Evolutionary conservation across 2,888 invertebrate species (phyloP), one percentile per base, ranked within the genome.

Genomic region (Lochmaea crataegi): DNA sequence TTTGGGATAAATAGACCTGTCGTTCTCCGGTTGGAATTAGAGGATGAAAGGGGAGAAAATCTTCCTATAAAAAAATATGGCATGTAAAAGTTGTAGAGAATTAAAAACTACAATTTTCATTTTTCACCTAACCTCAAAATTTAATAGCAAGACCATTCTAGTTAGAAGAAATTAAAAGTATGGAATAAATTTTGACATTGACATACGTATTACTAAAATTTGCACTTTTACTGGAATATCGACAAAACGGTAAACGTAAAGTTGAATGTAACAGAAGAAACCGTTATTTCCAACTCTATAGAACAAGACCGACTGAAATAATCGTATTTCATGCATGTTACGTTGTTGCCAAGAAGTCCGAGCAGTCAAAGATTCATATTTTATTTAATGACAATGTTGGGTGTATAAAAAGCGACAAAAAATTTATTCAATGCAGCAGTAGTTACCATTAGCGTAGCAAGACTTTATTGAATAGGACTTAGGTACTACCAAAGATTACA

Each of bases 281-380:
- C 58, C 32, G 58, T 58, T 58, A 26, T 22, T 12, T 26, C 58
- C 58, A 58, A 26, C 58, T 58, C 58, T 58, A 58, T n/a, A 51
- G 22, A 57, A 18, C 14, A 26, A 58, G 14, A 58, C 51, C 16
- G 16, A 7, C 16, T 53, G 51, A 16, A 53, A 53, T 53, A 53
- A 53, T 58, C 14, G 12, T 58, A 10, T 58, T 58, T 26, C 58
- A 26, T 26, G 58, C 26, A 22, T 58, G 2, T 32, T 58, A 58
- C 58, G 14, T n/a, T 58, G 58, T 58, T 58, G 58, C 58, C 58
- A 32, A 32, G 58, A 58, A 58, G 26, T 22, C 58, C 7, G 32
- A 26, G 11, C 58, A 26, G 12, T 58, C n/a, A 58, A 53, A 58
- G 58, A 58, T 58, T 53, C 58, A 58, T 58, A 58, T 26, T 58